Conservation (phyloP, 2,888 invertebrate species). For the Pseudeuparius sepicola region DNA sequence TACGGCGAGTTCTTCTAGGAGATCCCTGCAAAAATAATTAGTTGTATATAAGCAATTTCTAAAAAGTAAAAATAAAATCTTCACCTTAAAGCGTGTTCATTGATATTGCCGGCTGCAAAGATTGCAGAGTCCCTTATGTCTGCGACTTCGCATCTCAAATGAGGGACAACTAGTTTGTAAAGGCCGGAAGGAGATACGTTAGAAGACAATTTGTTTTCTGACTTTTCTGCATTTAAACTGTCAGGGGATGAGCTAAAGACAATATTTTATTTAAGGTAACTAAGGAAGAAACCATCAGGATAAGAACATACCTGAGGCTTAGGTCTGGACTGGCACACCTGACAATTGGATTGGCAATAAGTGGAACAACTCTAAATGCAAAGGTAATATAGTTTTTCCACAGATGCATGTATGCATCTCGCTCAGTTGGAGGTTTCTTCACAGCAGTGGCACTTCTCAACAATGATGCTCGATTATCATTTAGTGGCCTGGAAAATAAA, state of each 20-base stretch:
- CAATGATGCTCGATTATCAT: conserved; percentile 91
- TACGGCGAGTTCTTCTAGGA: conserved; percentile 89
- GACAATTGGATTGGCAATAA: conserved; percentile 75
- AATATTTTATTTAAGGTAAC: too few relatives aligned
- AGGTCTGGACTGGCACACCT: conserved; percentile 90
- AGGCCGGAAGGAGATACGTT: conserved; percentile 74
- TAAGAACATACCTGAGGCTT: conserved; percentile 63
- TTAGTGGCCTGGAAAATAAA: conserved; percentile 67
- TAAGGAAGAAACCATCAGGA: too few relatives aligned
- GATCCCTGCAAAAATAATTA: conserved; percentile 53
- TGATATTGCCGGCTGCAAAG: conserved; percentile 88
- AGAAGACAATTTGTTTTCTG: conserved; percentile 56
- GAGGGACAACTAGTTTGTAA: conserved; percentile 86
- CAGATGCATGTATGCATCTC: conserved; percentile 90
- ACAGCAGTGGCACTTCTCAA: conserved; percentile 79
- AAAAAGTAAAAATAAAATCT: too few relatives aligned
- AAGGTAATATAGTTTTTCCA: conserved; percentile 98
- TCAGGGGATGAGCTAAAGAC: conserved; percentile 80
- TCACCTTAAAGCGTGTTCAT: conserved; percentile 89
- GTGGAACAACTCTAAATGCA: conserved; percentile 92
- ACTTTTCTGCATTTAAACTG: conserved; percentile 73
- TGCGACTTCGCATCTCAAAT: conserved; percentile 83
- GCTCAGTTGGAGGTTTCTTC: conserved; percentile 84
- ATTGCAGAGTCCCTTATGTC: conserved; percentile 94
- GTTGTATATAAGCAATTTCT: too few relatives aligned